Evolutionary conservation across 1,140 invertebrate genomes (phyloP), one percentile per base, ranked within the genome.

Genomic region (Littorina saxatilis): DNA sequence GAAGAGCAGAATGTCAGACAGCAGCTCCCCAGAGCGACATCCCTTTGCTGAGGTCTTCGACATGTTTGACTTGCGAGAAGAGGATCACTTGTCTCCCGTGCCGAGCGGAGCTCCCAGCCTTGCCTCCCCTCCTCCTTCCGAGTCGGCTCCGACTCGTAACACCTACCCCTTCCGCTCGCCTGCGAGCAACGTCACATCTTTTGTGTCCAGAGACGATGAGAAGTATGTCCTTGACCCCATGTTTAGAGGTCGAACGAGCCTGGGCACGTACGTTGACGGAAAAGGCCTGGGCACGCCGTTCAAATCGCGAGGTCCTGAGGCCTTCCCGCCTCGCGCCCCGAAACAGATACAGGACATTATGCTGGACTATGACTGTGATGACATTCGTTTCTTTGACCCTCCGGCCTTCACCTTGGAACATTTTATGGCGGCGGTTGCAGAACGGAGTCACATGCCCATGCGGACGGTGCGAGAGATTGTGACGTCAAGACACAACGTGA

Each of bases 351-450:
- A 82, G 73, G 87, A 88, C 61, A 81, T 89, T n/a, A 39, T 84
- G 13, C 73, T 85, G 73, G 81, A 84, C 73, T 87, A 83, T 61
- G 87, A 88, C 40, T 72, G 82, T 63, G 89, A 90, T 83, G 91
- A 91, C 76, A 82, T 86, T 1, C 79, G 86, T 39, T 91, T 87
- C 75, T 87, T 86, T 77, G 61, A 87, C 23, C 89, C 87, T n/a
- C 90, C 90, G 61, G 85, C 86, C 39, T 91, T 92, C 82, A 91
- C 87, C 27, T 73, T 91, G 55, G 88, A 92, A 72, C 87, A 90
- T 74, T 92, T 91, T 84, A 37, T 91, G 39, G 80, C 85, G 27
- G 76, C 87, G 40, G 70, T 90, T 3, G 86, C 89, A 11, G 85
- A 89, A 35, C 76, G 81, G 13, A 81, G 83, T 29, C 86, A 82